These are phyloP conservation scores for Peromyscus nudipes DNA, from an alignment of 2,797 vertebrate genomes.

Conservation along the genomic window DNA sequence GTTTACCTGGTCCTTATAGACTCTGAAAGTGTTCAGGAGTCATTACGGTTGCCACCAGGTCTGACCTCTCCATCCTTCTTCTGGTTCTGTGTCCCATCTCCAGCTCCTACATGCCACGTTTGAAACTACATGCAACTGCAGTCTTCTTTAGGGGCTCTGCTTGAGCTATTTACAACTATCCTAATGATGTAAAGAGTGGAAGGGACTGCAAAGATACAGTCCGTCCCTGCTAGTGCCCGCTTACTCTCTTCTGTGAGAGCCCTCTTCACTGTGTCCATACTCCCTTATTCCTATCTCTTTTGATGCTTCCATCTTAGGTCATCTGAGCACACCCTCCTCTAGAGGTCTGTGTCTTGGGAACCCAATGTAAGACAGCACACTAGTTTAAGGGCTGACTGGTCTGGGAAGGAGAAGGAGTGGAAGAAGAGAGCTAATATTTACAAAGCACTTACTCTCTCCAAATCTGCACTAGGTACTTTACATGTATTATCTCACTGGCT, in stretches of 20 bases:
- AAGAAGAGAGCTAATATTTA: constrained; percentile 23
- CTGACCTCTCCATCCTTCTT: neutral
- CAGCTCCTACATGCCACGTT: neutral
- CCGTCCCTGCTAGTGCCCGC: neutral
- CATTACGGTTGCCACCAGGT: neutral
- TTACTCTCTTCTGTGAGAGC: neutral
- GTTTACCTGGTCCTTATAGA: neutral
- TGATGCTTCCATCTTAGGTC: neutral
- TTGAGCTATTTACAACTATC: neutral
- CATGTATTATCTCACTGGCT: constrained; percentile 8
- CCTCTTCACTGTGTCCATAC: neutral
- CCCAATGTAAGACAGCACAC: neutral
- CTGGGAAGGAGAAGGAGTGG: neutral
- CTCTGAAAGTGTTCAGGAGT: neutral
- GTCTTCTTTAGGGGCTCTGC: neutral
- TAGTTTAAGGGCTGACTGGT: neutral
- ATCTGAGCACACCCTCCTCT: neutral
- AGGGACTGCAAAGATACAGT: neutral
- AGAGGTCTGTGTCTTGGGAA: neutral
- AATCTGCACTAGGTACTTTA: neutral
- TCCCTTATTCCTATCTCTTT: neutral
- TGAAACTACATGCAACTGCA: neutral
- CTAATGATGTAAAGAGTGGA: neutral
- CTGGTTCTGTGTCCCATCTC: neutral
- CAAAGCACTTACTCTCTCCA: neutral